phyloP scores from a whole-genome alignment of 2,888 invertebrate genomes.

The Hirtodrosophila duncani region DNA sequence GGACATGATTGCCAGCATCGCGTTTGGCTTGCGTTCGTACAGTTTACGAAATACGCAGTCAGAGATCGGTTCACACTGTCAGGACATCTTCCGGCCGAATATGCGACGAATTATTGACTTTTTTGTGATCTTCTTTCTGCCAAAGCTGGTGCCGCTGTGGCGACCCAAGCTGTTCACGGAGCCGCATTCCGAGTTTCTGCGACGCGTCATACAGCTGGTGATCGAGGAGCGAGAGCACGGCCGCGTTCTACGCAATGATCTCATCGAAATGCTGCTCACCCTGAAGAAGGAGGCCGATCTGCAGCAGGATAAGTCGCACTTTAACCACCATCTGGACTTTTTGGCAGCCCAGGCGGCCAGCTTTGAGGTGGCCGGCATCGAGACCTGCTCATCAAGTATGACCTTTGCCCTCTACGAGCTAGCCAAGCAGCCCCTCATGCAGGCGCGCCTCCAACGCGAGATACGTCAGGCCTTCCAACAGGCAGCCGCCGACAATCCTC shows the following conservation, averaged over 20 bases:
- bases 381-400: conserved; percentile 77
- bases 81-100: conserved; percentile 74
- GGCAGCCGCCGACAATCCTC: conserved; percentile 39
- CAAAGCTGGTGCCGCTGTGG: conserved; percentile 74
- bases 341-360: conserved; percentile 76
- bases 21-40: conserved; percentile 79
- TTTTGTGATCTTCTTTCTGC: conserved; percentile 77
- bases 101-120: conserved; percentile 75
- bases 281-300: conserved; percentile 76
- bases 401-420: conserved; percentile 78
- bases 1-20: conserved; percentile 79
- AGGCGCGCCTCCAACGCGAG: conserved; percentile 78
- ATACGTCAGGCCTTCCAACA: conserved; percentile 71
- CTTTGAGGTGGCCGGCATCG: conserved; percentile 77
- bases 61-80: conserved; percentile 77
- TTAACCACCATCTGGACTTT: conserved; percentile 72
- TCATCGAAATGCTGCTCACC: conserved; percentile 79
- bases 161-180: conserved; percentile 69
- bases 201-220: conserved; percentile 76
- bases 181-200: conserved; percentile 75
- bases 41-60: conserved; percentile 77
- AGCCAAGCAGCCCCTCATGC: conserved; percentile 77
- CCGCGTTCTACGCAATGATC: conserved; percentile 78
- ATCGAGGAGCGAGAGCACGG: conserved; percentile 77
- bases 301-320: conserved; percentile 64